phyloP scores from a whole-genome alignment of 2,113 vertebrate genomes.

The Ursus arctos region DNA sequence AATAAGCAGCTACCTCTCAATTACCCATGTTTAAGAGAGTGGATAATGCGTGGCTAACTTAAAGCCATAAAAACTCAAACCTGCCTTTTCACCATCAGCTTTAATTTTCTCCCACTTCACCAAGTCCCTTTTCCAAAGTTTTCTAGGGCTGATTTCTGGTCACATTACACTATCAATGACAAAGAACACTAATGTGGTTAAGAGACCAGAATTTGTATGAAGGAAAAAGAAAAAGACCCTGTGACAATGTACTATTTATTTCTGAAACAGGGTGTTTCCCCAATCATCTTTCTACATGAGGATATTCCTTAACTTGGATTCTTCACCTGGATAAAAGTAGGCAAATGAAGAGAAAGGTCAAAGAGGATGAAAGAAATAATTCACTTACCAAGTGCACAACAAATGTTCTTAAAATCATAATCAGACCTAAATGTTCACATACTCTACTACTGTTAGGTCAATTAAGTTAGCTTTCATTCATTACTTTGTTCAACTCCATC shows the following conservation, averaged over 20 bases:
- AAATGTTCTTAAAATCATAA: background rate
- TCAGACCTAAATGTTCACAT: background rate
- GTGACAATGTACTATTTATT: background rate
- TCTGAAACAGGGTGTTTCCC: background rate
- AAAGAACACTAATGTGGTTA: background rate
- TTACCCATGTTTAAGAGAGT: background rate
- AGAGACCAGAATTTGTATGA: background rate
- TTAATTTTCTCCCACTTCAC: background rate
- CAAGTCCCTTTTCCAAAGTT: background rate
- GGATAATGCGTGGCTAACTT: background rate
- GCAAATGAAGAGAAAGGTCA: background rate
- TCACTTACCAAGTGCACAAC: background rate
- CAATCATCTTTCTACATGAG: background rate
- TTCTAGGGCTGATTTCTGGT: background rate
- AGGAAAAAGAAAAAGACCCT: background rate
- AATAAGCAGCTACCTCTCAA: background rate
- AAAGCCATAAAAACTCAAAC: background rate
- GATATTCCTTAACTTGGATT: background rate
- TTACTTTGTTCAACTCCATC: background rate
- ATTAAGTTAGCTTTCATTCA: background rate
- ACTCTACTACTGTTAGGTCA: background rate
- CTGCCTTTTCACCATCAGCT: background rate
- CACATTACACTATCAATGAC: background rate
- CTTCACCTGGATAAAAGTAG: background rate
- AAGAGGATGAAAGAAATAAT: conserved; percentile 15